Base-by-base conservation (phyloP, 2,797 vertebrate genomes). In the Sebastes trivittatus region DNA sequence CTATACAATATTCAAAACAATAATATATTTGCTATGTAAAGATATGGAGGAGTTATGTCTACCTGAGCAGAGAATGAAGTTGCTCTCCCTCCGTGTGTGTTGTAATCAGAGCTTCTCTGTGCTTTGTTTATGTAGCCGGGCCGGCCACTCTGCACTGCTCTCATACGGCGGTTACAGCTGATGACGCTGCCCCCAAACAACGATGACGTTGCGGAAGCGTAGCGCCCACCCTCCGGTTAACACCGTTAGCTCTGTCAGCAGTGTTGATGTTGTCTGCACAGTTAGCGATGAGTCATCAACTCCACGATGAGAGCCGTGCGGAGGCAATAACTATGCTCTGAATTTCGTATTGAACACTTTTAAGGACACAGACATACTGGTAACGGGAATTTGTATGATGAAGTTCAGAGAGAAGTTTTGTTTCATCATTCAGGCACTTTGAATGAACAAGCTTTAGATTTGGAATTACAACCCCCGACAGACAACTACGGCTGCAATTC, bases 161-260 rank as follows among this genome's bases (percentile, higher is more conserved):
- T 49, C 18, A n/a, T 49, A 49, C 18, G 7, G 3, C 46, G 18
- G 46, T 49, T 49, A n/a, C 46, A 49, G 46, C 46, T 49, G 46
- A 49, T 49, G 18, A 49, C 18, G 7, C 46, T 49, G 46, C 7
- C 46, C 46, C 46, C 7, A 18, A 49, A 20, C 7, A 1, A 20
- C 0, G 6, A 27, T 27, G 27, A 2, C 7, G 14, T 46, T 0
- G 6, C 42, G 0, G 42, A 46, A 46, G 16, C 42, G 16, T 46
- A 46, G 42, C 38, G 0, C 38, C 38, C 38, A 42, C 14, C 38
- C 38, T 42, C 38, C 38, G 6, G 38, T 16, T 42, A 42, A 16
- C 38, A 42, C 6, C 14, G 6, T 42, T 42, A 46, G 16, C 42
- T 18, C 42, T 49, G 18, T 49, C 18, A 49, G 46, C 46, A 46